Base-by-base conservation (phyloP, 1,140 invertebrate genomes). In the Pseudachorutes palmiensis region DNA sequence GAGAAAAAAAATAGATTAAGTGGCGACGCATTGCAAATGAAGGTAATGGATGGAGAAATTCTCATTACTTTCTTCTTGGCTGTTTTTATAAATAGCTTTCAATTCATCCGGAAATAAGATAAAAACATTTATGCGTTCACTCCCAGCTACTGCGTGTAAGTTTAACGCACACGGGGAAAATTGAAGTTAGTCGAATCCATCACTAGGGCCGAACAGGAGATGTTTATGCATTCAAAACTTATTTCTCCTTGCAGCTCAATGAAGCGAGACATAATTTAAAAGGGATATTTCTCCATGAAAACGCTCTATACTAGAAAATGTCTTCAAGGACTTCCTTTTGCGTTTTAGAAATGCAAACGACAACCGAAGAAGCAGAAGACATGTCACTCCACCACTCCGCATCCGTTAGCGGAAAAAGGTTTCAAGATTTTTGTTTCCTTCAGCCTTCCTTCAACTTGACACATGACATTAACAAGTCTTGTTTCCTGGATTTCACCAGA, bases 251-350 rank as follows among this genome's bases (percentile, higher is more conserved):
- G 36, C 65, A 48, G 69, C 65, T 70, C 69, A 70, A 70, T 70
- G 68, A 64, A 66, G 69, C 65, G 67, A 41, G 69, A 70, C 65
- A 70, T 65, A 60, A 70, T 70, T 70, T 70, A 67, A 70, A 65
- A 70, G 65, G n/a, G n/a, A n/a, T n/a, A n/a, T n/a, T 60, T 60
- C 48, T 32, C 55, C 26, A 29, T 45, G 49, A 57, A 33, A 55
- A 45, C 19, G 19, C 36, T 45, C 19, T 45, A 12, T 19, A 9
- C 19, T 19, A 45, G 24, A 55, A 22, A 26, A 55, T 14, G 51
- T 12, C 12, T 55, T 19, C 12, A 24, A 55, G 51, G 51, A 55
- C 51, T 55, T 55, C 51, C 51, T 55, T 55, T 22, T 55, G 51
- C 24, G n/a, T n/a, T 3, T 55, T 26, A 5, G 51, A 55, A 55